Conservation (phyloP, 2,113 vertebrate species). For the Pelvicachromis taeniatus region DNA sequence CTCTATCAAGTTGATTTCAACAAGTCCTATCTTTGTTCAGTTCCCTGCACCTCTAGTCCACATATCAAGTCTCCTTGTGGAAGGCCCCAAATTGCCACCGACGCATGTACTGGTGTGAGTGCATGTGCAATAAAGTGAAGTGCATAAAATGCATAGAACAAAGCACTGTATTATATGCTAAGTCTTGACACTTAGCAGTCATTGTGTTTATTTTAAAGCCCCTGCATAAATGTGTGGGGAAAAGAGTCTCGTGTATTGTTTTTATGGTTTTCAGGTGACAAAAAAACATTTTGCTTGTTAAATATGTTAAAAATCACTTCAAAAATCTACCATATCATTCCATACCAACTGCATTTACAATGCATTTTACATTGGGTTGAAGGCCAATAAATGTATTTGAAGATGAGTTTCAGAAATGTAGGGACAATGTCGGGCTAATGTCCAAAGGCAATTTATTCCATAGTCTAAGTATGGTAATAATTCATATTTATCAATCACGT, state of each 20-base stretch:
- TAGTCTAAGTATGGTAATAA: no score
- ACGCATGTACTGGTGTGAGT: neutral
- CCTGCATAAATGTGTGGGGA: neutral
- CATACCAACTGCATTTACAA: neutral
- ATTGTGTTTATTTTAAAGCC: neutral
- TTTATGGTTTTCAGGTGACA: neutral
- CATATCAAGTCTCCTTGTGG: neutral
- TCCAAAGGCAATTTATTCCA: no score
- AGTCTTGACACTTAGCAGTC: neutral
- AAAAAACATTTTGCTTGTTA: neutral
- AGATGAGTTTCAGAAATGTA: no score
- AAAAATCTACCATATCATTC: neutral
- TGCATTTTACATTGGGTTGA: no score
- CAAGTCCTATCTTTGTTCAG: conserved; percentile 7
- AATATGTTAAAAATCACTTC: neutral
- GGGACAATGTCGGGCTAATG: no score
- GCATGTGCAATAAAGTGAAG: neutral
- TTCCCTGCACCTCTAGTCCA: neutral
- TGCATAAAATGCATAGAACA: neutral
- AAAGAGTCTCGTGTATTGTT: neutral
- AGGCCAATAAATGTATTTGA: no score
- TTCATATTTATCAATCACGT: no score
- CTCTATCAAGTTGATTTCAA: conserved; percentile 25
- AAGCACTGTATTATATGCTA: neutral
- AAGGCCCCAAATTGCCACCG: neutral